A percentile compares a stretch with the other conserved stretches of the same genome.
Evolutionary conservation across 2,888 invertebrate genomes (phyloP).

Genomic region (Papilio protenor): DNA sequence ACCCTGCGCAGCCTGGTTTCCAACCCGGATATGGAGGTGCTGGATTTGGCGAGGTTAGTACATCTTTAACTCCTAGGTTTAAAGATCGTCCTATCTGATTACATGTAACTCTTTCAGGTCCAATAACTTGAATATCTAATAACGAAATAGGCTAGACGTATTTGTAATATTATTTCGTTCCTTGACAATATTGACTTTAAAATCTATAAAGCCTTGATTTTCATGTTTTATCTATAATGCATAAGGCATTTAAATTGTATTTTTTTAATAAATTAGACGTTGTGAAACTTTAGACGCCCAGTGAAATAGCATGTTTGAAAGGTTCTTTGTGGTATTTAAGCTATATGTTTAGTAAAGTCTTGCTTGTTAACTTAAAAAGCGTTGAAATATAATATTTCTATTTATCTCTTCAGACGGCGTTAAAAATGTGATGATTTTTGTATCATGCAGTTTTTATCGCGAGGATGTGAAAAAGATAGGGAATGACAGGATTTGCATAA

Average conservation of each 20-base stretch:
- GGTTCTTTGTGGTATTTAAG: constrained; percentile 24
- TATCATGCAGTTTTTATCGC: too few species aligned
- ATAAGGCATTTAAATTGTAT: not conserved
- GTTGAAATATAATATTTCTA: too few species aligned
- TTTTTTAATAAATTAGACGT: not conserved
- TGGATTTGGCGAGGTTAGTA: constrained; percentile 73
- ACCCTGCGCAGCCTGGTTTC: constrained; percentile 62
- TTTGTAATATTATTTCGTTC: not conserved
- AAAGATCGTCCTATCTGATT: not conserved
- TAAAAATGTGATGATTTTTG: too few species aligned
- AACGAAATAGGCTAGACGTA: not conserved
- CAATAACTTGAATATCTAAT: too few species aligned
- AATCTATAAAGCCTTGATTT: constrained; percentile 7
- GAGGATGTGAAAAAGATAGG: too few species aligned
- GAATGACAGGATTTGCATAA: too few species aligned
- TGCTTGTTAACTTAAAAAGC: too few species aligned
- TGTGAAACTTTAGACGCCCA: not conserved
- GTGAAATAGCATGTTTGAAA: not conserved
- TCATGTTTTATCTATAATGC: not conserved
- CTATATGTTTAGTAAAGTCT: not conserved
- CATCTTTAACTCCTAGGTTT: not conserved
- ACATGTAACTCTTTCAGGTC: too few species aligned
- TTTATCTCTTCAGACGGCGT: too few species aligned
- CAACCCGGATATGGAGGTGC: constrained; percentile 63
- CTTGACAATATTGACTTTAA: not conserved